Base-by-base conservation (phyloP, 1,140 invertebrate genomes). In the Sitodiplosis mosellana region DNA sequence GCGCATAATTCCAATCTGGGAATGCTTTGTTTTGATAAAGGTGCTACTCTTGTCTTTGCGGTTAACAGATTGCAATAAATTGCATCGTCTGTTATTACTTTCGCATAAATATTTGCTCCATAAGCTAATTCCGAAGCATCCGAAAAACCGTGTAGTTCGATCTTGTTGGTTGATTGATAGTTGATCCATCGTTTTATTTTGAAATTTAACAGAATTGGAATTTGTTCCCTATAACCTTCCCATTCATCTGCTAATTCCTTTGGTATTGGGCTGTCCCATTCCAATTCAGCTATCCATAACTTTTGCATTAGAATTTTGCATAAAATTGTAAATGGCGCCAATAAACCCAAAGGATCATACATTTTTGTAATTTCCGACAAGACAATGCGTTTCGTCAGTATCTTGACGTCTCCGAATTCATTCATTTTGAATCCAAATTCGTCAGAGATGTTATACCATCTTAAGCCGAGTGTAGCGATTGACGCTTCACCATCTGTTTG, bases 81-180 rank as follows among this genome's bases (percentile, higher is more conserved):
- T 8, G 41, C 15, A 19, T 38, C 37, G 2, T 18, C 37, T 3
- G 48, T 36, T 27, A 49, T 41, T 14, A 52, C 34, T 46, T 55
- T 51, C 7, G 53, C 33, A 47, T 68, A 68, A 18, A 67, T 49
- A 4, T 55, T 58, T 7, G 57, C 55, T 14, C 55, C 63, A 50
- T 63, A 69, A 5, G 58, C 64, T 14, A 44, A 21, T 48, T 59
- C 52, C 1, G 56, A 61, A 2, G 61, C 57, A 51, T 69, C 66
- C 45, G 55, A 57, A 53, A 67, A 70, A 7, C 48, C 61, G 41
- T 56, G 57, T 33, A 61, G 17, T 36, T 59, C 49, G 2, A 57
- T 41, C 6, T 7, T 3, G 14, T 3, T 4, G 11, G 46, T 36
- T 17, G 15, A 33, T 19, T 18, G 19, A 33, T 21, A 47, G 17